A percentile compares a stretch with the other conserved stretches of the same genome.
phyloP scores from a whole-genome alignment of 2,888 invertebrate species.

The Antheraea assamensis region DNA sequence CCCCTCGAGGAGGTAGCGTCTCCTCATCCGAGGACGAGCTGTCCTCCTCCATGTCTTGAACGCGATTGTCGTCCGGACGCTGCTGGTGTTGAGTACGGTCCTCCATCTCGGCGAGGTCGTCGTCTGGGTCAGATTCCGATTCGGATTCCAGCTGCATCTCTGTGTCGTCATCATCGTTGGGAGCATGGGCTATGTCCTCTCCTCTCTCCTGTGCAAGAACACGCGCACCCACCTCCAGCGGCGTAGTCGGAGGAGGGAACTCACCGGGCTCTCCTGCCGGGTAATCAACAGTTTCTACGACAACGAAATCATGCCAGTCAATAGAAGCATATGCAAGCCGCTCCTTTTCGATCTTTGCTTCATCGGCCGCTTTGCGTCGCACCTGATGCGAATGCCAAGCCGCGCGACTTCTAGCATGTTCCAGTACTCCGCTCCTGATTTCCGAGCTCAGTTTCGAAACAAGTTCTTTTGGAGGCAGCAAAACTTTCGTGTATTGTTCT shows the following conservation, averaged over 20 bases:
- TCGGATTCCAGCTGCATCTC: constrained; percentile 96
- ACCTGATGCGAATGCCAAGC: constrained; percentile 99
- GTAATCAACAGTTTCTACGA: constrained; percentile 99
- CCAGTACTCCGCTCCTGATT: constrained; percentile 86
- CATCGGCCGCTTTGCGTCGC: constrained; percentile 94
- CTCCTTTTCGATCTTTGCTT: constrained; percentile 97
- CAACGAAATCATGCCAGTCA: constrained; percentile 99
- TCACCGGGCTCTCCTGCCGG: constrained; percentile 97
- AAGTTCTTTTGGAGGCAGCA: constrained; percentile 97
- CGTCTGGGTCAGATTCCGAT: constrained; percentile 82
- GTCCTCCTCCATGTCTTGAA: constrained; percentile 97
- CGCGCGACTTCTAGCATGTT: constrained; percentile 96
- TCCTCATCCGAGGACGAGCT: constrained; percentile 84
- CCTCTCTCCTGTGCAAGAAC: constrained; percentile 92
- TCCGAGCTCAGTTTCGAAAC: constrained; percentile 90
- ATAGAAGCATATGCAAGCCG: constrained; percentile 98
- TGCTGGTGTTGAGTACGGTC: constrained; percentile 77
- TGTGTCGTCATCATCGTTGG: constrained; percentile 86
- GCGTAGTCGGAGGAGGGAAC: constrained; percentile 98
- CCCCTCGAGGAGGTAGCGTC: constrained; percentile 59
- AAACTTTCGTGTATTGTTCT: constrained; percentile 98
- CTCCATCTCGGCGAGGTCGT: constrained; percentile 85
- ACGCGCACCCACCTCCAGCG: constrained; percentile 97
- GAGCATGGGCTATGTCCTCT: constrained; percentile 82
- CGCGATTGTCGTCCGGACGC: constrained; percentile 75